Evolutionary conservation across 2,113 vertebrate genomes (phyloP), one percentile per base, ranked within the genome.

Genomic region (Bubo scandiacus): DNA sequence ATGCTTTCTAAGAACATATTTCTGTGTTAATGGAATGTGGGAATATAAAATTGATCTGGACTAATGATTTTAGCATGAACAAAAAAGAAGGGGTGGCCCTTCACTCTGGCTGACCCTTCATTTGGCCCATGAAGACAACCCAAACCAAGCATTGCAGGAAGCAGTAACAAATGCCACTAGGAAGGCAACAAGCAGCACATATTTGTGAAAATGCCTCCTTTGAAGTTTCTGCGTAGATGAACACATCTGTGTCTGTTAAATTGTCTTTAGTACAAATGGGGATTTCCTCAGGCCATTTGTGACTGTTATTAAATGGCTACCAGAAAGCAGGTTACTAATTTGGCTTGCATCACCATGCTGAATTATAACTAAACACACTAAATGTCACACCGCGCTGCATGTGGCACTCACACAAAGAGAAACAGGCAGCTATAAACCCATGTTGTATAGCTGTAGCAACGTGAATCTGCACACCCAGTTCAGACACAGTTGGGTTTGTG

Each of bases 281-380:
- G 80, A 81, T 92, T 95, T 97, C 92, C 94, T 78, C 12, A 4
- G 86, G 82, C 86, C 83, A 71, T 97, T 96, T 97, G 93, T 54
- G 94, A 90, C 88, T 94, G 75, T 83, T 77, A 81, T 86, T 92
- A 80, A 79, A 86, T 86, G 78, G 75, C 62, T 94, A 79, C 88
- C 61, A 96, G 96, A 85, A 95, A 97, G 42, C 62, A 51, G 85
- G 61, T 86, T 83, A 86, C 88, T 88, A 81, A 81, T 94, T 84
- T 93, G 94, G 93, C 93, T 83, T 85, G 92, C 72, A 85, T 94
- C 79, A 65, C 73, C 58, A 15, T 38, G 90, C 38, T 30, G 91
- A 57, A 58, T 86, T 96, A 43, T 47, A 93, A 93, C 92, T 90
- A 90, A 94, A 86, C 36, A 77, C 0, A 0, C 87, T 90, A 63